Percentiles rank a stretch among this genome's conserved stretches.
These are phyloP conservation scores for Sinocyclocheilus anshuiensis DNA, from an alignment of 2,113 vertebrate species.

Conservation along the genomic window DNA sequence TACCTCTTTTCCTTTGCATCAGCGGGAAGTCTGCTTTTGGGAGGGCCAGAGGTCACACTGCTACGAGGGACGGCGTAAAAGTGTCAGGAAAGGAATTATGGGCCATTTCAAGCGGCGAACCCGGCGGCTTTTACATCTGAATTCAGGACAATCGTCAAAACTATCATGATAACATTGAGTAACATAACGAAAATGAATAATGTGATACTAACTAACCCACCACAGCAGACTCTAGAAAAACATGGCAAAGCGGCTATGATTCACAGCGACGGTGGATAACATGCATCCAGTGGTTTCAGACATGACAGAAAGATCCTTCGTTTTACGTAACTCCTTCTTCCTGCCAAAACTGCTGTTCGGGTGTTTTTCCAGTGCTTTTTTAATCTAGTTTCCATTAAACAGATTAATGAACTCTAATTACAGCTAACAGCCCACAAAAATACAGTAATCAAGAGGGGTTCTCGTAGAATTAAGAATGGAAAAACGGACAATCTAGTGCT, in stretches of 20 bases:
- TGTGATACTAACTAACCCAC: background rate
- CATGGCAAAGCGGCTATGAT: background rate
- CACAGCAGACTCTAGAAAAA: background rate
- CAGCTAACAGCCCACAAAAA: background rate
- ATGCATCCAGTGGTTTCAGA: background rate
- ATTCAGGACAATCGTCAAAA: background rate
- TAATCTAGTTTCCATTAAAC: conserved; percentile 17
- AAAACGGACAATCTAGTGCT: background rate
- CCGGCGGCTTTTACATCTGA: background rate
- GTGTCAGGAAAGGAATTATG: background rate
- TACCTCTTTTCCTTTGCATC: conserved; percentile 33
- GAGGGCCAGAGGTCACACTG: conserved; percentile 10
- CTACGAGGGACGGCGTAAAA: background rate
- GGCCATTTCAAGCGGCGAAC: background rate
- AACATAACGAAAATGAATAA: background rate
- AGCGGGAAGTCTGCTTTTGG: conserved; percentile 23
- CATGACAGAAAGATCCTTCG: background rate
- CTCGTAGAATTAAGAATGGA: background rate
- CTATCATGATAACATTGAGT: background rate
- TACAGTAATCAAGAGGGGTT: background rate
- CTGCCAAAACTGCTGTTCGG: background rate
- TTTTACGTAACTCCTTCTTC: background rate
- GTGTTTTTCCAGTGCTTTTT: conserved; percentile 18
- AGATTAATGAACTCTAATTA: conserved; percentile 25
- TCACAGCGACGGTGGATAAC: background rate